Evolutionary conservation across 2,888 invertebrate species (phyloP), one percentile per base, ranked within the genome.

Genomic region (Hyposoter dolosus): DNA sequence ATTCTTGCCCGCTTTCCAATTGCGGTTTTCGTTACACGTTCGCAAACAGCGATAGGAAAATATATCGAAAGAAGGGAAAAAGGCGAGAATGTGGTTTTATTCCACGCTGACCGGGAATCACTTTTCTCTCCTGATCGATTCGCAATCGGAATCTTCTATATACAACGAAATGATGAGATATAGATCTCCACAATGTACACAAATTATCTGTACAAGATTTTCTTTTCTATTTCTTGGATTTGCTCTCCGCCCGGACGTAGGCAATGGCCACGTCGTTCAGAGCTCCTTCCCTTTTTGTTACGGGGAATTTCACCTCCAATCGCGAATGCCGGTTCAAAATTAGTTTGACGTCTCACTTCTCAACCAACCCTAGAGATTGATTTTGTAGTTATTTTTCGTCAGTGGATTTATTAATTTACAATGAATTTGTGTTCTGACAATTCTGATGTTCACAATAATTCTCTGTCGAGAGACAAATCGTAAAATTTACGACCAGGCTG

Each of bases 211-310:
- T 47, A 3, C n/a, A 32, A 19, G 28, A 3, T n/a, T 43, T 15
- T 65, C 19, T 77, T 65, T 66, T 66, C 71, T 60, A 35, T 76
- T 65, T 43, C 68, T 40, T 71, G 89, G 23, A 40, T 72, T 80
- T n/a, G 43, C 66, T 40, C 66, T 66, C 19, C 90, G 90, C 91
- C 92, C 92, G 92, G 93, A 93, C 91, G 92, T 90, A 90, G 90
- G 90, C 92, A 93, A 93, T 93, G 88, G 90, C 89, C 84, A 90
- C 88, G 89, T 84, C 85, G 72, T 88, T 81, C 86, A 85, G 91
- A 91, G 90, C 89, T 89, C 90, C 88, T 89, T 90, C 89, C 88
- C n/a, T 23, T 40, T 56, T 12, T 32, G 32, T 35, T 60, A 71
- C 7, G 28, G 45, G 53, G 32, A 68, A 5, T 69, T 56, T 35